Base-by-base conservation (phyloP, 1,140 invertebrate species). In the Chlorops oryzae region DNA sequence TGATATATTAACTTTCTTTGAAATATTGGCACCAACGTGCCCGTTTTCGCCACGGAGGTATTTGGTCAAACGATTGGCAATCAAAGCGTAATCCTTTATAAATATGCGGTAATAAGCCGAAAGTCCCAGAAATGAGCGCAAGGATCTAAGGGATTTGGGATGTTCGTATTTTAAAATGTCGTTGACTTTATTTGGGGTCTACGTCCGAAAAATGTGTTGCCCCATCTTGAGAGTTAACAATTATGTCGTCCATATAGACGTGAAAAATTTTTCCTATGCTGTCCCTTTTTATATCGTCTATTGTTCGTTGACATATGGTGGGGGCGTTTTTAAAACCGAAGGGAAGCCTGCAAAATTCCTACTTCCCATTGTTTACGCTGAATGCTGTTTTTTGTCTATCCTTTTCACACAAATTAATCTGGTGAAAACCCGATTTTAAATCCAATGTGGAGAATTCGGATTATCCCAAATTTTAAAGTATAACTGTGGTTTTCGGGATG, bases 401-500 rank as follows among this genome's bases (percentile, higher is more conserved):
- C n/a, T n/a, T n/a, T n/a, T n/a, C n/a, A n/a, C n/a, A n/a, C n/a
- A n/a, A n/a, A n/a, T n/a, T n/a, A n/a, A n/a, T n/a, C n/a, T n/a
- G n/a, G n/a, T n/a, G n/a, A n/a, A n/a, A n/a, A n/a, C n/a, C n/a
- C n/a, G n/a, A n/a, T n/a, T n/a, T n/a, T 7, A 58, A 13, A 32
- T 58, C 56, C 17, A 54, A 37, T 17, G 53, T 61, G 21, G 50
- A 47, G 41, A 52, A 52, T 44, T 38, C 47, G 18, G 18, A 32
- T 12, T 53, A 47, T n/a, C 40, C 50, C 17, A 56, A 24, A n/a
- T 56, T 52, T 15, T 53, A 27, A 47, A 59, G 40, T 25, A 59
- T 55, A 22, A 45, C 53, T 15, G 25, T 23, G 12, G 79, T 76
- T 13, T 72, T 63, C 3, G 77, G 79, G 12, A 82, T 57, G 4